phyloP scores from a whole-genome alignment of 2,113 vertebrate genomes.

The Corythaeola cristata region DNA sequence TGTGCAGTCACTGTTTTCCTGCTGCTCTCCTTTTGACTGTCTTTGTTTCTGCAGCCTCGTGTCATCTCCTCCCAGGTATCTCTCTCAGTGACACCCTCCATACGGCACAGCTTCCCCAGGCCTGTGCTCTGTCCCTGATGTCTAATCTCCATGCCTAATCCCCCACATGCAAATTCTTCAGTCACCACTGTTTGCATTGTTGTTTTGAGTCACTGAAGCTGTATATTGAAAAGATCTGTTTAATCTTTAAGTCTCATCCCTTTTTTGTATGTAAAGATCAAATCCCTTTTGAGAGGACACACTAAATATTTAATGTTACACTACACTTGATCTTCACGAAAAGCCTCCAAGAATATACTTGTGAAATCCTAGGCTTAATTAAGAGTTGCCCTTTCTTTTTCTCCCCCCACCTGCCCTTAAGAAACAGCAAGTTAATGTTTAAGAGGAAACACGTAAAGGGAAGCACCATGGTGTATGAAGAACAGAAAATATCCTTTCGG shows the following conservation, averaged over 20 bases:
- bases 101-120: neutral
- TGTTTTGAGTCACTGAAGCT: neutral
- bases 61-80: neutral
- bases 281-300: conserved; percentile 32
- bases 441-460: neutral
- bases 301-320: conserved; percentile 39
- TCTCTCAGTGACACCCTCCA: neutral
- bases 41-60: neutral
- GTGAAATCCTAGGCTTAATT: neutral
- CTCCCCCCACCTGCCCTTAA: accelerated
- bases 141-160: neutral
- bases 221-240: conserved; percentile 25
- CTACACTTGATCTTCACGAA: neutral
- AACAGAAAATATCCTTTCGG: neutral
- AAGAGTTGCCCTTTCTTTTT: neutral
- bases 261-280: conserved; percentile 41
- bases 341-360: neutral
- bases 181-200: neutral
- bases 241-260: conserved; percentile 13
- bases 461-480: neutral
- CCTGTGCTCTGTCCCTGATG: neutral
- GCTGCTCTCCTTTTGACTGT: neutral
- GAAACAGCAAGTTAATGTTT: neutral
- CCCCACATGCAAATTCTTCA: neutral
- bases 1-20: neutral